A percentile compares a stretch with the other conserved stretches of the same genome.
phyloP scores from a whole-genome alignment of 2,888 invertebrate genomes.

The Andricus curvator region DNA sequence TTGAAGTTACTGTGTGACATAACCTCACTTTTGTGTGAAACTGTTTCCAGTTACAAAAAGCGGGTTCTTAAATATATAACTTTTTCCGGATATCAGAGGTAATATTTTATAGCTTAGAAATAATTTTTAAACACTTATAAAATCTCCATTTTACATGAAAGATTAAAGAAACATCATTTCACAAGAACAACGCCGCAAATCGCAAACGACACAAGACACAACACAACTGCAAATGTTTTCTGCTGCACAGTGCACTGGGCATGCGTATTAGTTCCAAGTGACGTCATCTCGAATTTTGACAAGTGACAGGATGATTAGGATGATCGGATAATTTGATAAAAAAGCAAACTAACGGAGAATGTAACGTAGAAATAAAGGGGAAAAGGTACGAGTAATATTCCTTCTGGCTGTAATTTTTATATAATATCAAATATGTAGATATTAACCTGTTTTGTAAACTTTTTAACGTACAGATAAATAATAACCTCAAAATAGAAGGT shows the following conservation, averaged over 20 bases:
- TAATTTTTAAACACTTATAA: too few species aligned
- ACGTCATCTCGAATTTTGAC: too few species aligned
- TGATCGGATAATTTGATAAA: not conserved
- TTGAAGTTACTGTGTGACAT: not conserved
- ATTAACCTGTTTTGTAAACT: not conserved
- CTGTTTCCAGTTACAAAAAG: not conserved
- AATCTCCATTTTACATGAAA: too few species aligned
- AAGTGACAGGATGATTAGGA: not conserved
- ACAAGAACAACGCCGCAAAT: too few species aligned
- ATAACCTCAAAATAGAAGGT: constrained; percentile 26
- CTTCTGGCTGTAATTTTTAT: not conserved
- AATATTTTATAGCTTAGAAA: too few species aligned
- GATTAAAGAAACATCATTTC: too few species aligned
- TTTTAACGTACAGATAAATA: not conserved
- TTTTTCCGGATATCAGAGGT: too few species aligned
- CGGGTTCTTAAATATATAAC: too few species aligned
- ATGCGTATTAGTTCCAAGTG: too few species aligned
- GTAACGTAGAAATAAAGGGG: not conserved
- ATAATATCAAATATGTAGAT: not conserved
- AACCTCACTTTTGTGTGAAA: constrained; percentile 4
- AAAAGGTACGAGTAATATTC: not conserved
- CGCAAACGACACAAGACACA: too few species aligned
- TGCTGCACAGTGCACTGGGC: too few species aligned
- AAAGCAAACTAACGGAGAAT: not conserved
- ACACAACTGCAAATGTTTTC: too few species aligned